Percentiles rank a stretch among this genome's conserved stretches.
Conservation (phyloP, 1,140 invertebrate genomes). For the Drosophila littoralis region DNA sequence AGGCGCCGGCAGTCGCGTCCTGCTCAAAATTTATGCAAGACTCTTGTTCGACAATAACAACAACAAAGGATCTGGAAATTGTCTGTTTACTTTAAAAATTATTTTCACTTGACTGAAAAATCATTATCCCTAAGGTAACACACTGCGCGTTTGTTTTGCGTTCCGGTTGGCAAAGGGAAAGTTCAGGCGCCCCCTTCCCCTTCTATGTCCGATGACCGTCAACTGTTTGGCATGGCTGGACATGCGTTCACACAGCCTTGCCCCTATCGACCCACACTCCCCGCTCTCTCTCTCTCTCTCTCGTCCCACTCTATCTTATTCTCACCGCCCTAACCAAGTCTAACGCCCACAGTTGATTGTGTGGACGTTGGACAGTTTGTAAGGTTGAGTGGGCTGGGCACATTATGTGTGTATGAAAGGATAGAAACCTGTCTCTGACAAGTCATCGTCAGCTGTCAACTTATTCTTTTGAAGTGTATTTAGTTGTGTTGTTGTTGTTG, state of each 20-base stretch:
- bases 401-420: conserved; percentile 76
- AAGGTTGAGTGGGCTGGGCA: conserved; percentile 32
- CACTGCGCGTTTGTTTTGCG: conserved; percentile 25
- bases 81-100: conserved; percentile 80
- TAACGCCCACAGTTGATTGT: conserved; percentile 38
- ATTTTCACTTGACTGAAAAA: conserved; percentile 84
- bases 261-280: neutral
- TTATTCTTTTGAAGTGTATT: conserved; percentile 84
- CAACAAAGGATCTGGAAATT: conserved; percentile 57
- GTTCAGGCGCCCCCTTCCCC: conserved; percentile 38
- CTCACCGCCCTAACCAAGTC: neutral
- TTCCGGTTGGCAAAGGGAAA: conserved; percentile 37
- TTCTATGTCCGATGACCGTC: conserved; percentile 53
- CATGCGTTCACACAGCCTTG: conserved; percentile 45
- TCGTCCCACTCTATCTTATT: neutral
- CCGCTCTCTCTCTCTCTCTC: neutral
- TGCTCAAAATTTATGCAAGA: conserved; percentile 73
- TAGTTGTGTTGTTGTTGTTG: conserved; percentile 66
- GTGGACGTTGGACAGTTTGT: conserved; percentile 38
- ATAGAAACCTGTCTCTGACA: conserved; percentile 83
- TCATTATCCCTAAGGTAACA: conserved; percentile 81
- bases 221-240: conserved; percentile 51
- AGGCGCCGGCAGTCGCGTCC: conserved; percentile 55
- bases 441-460: conserved; percentile 84
- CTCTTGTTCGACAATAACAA: conserved; percentile 32